phyloP scores from a whole-genome alignment of 2,797 vertebrate species.

The Periparus ater region DNA sequence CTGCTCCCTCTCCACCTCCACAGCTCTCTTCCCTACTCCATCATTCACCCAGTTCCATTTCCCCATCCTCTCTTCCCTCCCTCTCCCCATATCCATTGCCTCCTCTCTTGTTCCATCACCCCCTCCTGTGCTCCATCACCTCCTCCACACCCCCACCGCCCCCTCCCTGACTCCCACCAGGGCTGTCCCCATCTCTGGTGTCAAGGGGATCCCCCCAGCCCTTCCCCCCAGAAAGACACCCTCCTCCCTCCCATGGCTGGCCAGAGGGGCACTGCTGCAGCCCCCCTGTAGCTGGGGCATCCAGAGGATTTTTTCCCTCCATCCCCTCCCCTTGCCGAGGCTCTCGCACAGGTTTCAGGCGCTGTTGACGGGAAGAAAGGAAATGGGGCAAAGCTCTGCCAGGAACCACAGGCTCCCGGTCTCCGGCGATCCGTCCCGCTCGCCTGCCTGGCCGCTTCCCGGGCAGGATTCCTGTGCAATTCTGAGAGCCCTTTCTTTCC shows the following conservation, averaged over 20 bases:
- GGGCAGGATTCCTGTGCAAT: conserved; percentile 27
- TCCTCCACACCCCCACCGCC: neutral
- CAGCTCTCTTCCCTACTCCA: neutral
- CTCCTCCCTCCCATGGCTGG: neutral
- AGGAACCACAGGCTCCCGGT: conserved; percentile 63
- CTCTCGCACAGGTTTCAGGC: neutral
- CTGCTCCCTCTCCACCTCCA: neutral
- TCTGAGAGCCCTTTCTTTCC: conserved; percentile 56
- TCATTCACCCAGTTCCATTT: neutral
- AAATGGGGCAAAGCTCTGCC: conserved; percentile 54
- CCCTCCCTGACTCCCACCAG: neutral
- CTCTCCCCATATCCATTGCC: neutral
- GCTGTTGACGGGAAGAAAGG: conserved; percentile 59
- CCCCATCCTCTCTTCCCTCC: neutral
- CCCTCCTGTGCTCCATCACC: neutral
- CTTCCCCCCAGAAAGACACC: accelerated
- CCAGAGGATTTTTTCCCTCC: neutral
- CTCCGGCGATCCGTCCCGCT: conserved; percentile 24
- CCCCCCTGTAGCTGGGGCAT: neutral
- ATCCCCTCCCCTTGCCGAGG: neutral
- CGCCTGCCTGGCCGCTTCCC: neutral
- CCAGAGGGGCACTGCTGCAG: neutral
- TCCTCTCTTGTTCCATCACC: too few species aligned
- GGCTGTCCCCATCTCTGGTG: neutral
- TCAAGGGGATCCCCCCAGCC: neutral